Evolutionary conservation across 2,797 vertebrate species (phyloP), one percentile per base, ranked within the genome.

Genomic region (Syndactyla subalaris): DNA sequence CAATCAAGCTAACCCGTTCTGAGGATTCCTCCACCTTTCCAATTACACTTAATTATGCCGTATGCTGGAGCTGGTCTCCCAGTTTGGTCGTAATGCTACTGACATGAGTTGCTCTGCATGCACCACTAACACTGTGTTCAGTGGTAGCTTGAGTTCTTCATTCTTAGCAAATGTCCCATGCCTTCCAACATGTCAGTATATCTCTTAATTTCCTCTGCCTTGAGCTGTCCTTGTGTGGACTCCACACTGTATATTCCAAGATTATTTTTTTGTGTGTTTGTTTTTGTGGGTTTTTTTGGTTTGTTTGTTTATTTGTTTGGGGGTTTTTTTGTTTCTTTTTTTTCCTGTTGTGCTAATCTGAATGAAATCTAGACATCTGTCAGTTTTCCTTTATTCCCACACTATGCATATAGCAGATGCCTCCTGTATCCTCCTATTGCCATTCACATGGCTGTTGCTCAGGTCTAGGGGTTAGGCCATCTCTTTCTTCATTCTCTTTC

Each of bases 1-100:
- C 39, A 88, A 88, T 88, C 82, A 92, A 84, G 55, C 51, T 17
- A 92, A 66, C 18, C 6, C 51, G 38, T 78, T 91, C 38, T 57
- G 66, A 88, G 76, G 70, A 77, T 93, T 93, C 85, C 55, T 85
- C 57, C 70, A 94, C 88, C 92, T 95, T 96, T 80, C 76, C 85
- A 95, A 92, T 96, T 94, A 84, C 36, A 61, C 58, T 88, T 96
- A 95, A 96, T 93, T 83, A 78, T 24, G 43, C 54, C 6, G 7
- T 87, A n/a, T 55, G 58, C 70, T 84, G 76, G 79, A 95, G 70
- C 43, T 84, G 48, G 70, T 95, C 38, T 94, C 92, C 89, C 90
- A 32, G 43, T 92, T 88, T 62, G 88, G 49, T 76, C 12, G 1
- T 91, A 93, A 89, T 2, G 21, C 9, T 81, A 43, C 49, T 80